A percentile compares a stretch with the other conserved stretches of the same genome.
Evolutionary conservation across 2,113 vertebrate species (phyloP).

Genomic region (Crotalus horridus): DNA sequence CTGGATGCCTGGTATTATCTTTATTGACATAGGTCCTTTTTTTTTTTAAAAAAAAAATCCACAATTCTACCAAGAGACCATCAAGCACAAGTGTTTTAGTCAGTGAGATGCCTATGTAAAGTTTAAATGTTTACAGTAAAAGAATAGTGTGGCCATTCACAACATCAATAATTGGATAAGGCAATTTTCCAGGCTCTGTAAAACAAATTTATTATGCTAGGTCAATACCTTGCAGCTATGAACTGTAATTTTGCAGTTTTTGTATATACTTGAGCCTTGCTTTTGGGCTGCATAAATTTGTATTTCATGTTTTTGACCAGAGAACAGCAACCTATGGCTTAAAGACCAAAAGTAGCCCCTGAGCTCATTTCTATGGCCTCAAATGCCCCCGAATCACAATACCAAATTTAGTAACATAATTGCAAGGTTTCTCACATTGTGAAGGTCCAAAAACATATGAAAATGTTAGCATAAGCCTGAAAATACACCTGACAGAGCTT

Average conservation of each 20-base stretch:
- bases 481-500: background rate
- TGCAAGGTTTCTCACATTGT: background rate
- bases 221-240: background rate
- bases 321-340: background rate
- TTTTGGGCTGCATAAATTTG: background rate
- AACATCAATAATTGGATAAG: background rate
- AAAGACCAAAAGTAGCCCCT: background rate
- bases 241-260: background rate
- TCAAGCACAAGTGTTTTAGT: background rate
- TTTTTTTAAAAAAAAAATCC: background rate
- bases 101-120: background rate
- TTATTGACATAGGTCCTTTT: background rate
- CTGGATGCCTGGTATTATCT: background rate
- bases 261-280: background rate
- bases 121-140: background rate
- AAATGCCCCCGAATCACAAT: background rate
- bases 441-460: background rate
- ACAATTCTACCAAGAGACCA: background rate
- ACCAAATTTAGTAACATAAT: background rate
- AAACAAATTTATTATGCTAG: background rate
- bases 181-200: background rate
- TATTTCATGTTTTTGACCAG: background rate
- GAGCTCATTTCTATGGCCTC: background rate
- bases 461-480: background rate
- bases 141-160: background rate